Evolutionary conservation across 2,113 vertebrate species (phyloP).

Genomic region (Ceratotherium simum): DNA sequence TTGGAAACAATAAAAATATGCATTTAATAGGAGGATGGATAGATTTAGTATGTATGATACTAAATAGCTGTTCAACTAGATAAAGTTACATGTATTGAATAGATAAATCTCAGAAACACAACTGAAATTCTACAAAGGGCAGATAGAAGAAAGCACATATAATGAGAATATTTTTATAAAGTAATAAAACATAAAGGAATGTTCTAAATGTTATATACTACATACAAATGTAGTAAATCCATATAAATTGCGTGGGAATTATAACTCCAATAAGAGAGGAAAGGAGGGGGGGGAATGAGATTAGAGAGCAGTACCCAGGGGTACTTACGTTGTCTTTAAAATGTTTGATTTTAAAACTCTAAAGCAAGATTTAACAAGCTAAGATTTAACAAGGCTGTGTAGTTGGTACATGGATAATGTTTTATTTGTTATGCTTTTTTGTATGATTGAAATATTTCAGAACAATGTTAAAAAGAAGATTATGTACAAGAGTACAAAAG

Average conservation of each 20-base stretch:
- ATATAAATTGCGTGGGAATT: neutral
- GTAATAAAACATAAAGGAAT: neutral
- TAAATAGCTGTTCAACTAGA: neutral
- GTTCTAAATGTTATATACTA: neutral
- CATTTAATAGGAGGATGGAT: neutral
- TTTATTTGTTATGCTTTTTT: neutral
- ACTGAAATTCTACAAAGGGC: neutral
- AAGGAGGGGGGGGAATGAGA: neutral
- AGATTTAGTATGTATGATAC: neutral
- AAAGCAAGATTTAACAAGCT: neutral
- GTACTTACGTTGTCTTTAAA: neutral
- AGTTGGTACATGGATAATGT: neutral
- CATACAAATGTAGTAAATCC: neutral
- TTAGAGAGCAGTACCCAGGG: neutral
- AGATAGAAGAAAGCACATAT: neutral
- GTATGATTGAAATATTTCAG: neutral
- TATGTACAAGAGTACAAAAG: neutral
- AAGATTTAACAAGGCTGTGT: neutral
- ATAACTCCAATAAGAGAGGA: neutral
- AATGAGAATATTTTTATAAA: neutral
- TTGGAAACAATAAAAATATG: neutral
- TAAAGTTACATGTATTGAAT: neutral
- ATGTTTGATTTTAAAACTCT: neutral
- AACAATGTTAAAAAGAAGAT: neutral
- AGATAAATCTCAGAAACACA: neutral